Base-by-base conservation (phyloP, 1,140 invertebrate species). In the Drosophila tani region DNA sequence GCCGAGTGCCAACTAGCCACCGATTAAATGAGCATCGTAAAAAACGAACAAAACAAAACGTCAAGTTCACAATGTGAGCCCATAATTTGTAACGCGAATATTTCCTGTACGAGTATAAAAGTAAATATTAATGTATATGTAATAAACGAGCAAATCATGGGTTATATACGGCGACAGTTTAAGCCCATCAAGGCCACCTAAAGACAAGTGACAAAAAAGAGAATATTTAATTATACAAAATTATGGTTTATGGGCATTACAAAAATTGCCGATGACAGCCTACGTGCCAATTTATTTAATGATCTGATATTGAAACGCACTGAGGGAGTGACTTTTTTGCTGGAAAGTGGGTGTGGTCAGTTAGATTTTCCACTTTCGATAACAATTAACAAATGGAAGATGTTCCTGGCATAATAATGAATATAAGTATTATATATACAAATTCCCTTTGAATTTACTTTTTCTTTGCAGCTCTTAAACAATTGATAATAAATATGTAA, bases 1-100 rank as follows among this genome's bases (percentile, higher is more conserved):
- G 84, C 74, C 45, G 1, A 19, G 8, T 41, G 74, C 84, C 84
- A 88, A 82, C 70, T 79, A 50, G 83, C 75, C 29, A 38, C 58
- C 79, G 85, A 90, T 90, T 85, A 90, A 73, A 70, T 58, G 45
- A 27, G 50, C 41, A 35, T 67, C 67, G 65, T 64, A 83, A 66
- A 80, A 77, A 77, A 50, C 35, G 17, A 62, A 24, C 40, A 56
- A 56, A 79, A 56, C 55, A 55, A 56, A 60, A 50, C 51, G 75
- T 62, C 58, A 63, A 81, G 49, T 75, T 85, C 58, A 58, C 47
- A 38, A 47, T 69, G 50, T 53, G 58, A 50, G 63, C 27, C n/a
- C 56, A 76, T 84, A 64, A 81, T 70, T 84, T 66, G 21, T 49
- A 46, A 47, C 27, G 64, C 63, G 65, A 63, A 84, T 76, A 66